A percentile compares a stretch with the other conserved stretches of the same genome.
These are phyloP conservation scores for Archilochus colubris DNA, from an alignment of 2,113 vertebrate genomes.

Conservation along the genomic window DNA sequence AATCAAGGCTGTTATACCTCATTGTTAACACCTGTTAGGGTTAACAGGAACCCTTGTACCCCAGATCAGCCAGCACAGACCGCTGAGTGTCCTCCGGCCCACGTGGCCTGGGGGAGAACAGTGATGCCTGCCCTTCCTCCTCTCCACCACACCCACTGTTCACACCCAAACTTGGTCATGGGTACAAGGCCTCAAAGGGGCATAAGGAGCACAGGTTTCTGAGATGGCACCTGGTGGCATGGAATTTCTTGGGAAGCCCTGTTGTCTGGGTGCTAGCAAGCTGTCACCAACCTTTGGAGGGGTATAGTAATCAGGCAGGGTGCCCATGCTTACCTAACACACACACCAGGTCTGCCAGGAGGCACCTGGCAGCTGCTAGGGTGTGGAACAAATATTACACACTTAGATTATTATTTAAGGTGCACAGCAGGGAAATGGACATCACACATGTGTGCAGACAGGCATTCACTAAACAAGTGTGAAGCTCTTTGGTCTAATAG, in stretches of 20 bases:
- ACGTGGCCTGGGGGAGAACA: rapidly evolving
- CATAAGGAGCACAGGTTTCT: neutral
- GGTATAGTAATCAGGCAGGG: neutral
- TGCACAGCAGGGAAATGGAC: neutral
- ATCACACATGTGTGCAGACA: neutral
- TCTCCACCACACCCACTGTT: neutral
- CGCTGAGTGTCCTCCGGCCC: neutral
- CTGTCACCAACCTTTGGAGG: neutral
- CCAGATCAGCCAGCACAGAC: neutral
- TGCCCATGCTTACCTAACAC: neutral
- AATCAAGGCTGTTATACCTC: neutral
- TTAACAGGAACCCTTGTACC: neutral
- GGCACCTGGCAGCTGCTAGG: neutral
- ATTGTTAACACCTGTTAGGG: neutral
- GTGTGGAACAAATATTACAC: neutral
- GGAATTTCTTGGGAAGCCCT: rapidly evolving
- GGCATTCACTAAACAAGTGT: neutral
- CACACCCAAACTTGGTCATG: neutral
- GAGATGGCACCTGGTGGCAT: rapidly evolving
- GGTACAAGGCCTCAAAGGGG: neutral
- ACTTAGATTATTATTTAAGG: neutral
- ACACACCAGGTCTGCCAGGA: neutral
- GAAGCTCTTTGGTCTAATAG: neutral
- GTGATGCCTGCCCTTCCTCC: neutral
- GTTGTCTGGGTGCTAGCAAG: neutral